phyloP scores from a whole-genome alignment of 2,113 vertebrate species.

The Archilochus colubris region DNA sequence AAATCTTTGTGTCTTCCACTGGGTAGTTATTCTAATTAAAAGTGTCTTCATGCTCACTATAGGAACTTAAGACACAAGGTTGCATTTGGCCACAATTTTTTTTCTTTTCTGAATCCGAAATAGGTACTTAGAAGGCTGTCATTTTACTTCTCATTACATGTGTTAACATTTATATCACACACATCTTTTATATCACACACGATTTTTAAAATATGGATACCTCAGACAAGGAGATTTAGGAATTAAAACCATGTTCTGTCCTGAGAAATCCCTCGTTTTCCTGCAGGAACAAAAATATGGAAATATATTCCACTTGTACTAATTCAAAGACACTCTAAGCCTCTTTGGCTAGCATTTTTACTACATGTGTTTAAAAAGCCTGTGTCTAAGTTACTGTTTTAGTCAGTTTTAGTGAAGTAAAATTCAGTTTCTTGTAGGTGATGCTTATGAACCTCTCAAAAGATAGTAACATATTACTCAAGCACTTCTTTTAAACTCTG shows the following conservation, averaged over 20 bases:
- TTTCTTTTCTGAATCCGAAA: neutral
- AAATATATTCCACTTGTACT: neutral
- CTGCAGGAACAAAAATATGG: neutral
- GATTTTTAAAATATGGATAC: neutral
- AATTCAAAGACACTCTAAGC: neutral
- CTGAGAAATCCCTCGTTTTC: neutral
- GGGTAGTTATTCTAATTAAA: neutral
- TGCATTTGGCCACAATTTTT: neutral
- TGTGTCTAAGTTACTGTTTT: neutral
- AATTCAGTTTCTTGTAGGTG: neutral
- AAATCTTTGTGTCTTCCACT: neutral
- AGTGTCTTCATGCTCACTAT: neutral
- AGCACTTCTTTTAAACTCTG: neutral
- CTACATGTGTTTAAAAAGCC: accelerated
- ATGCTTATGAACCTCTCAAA: neutral
- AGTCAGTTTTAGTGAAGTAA: neutral
- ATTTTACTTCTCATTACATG: neutral
- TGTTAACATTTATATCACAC: neutral
- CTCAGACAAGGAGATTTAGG: neutral
- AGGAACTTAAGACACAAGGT: neutral
- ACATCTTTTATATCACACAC: too few relatives aligned
- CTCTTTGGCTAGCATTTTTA: neutral
- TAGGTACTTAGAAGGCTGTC: neutral
- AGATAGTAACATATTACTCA: neutral
- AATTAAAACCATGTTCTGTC: neutral